These are phyloP conservation scores for Junco hyemalis DNA, from an alignment of 2,113 vertebrate genomes.

Conservation along the genomic window DNA sequence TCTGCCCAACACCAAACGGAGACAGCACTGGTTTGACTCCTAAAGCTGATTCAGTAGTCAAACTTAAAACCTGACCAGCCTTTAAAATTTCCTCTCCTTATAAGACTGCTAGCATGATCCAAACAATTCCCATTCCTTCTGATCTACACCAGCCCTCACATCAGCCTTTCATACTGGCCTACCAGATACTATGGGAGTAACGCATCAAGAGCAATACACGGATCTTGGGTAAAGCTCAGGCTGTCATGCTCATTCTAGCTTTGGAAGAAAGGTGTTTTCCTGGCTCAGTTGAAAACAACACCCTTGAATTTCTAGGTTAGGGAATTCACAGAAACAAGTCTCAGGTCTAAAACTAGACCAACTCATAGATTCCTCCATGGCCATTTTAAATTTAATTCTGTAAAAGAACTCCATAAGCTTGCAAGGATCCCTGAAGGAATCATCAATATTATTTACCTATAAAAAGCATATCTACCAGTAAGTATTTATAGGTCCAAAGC, in stretches of 20 bases:
- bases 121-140: neutral
- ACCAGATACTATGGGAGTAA: neutral
- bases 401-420: neutral
- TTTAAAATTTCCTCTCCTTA: neutral
- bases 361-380: neutral
- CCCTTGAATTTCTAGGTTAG: neutral
- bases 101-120: neutral
- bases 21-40: neutral
- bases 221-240: neutral
- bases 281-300: neutral
- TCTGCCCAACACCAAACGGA: rapidly evolving
- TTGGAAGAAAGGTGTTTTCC: neutral
- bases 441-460: neutral
- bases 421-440: neutral
- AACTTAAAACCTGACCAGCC: neutral
- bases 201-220: neutral
- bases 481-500: neutral
- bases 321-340: neutral
- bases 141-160: neutral
- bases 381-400: neutral
- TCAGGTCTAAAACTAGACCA: neutral
- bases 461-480: neutral
- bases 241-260: neutral
- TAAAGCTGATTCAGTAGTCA: neutral
- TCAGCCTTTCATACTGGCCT: neutral